Evolutionary conservation across 2,797 vertebrate species (phyloP), one percentile per base, ranked within the genome.

Genomic region (Epinephelus coioides): DNA sequence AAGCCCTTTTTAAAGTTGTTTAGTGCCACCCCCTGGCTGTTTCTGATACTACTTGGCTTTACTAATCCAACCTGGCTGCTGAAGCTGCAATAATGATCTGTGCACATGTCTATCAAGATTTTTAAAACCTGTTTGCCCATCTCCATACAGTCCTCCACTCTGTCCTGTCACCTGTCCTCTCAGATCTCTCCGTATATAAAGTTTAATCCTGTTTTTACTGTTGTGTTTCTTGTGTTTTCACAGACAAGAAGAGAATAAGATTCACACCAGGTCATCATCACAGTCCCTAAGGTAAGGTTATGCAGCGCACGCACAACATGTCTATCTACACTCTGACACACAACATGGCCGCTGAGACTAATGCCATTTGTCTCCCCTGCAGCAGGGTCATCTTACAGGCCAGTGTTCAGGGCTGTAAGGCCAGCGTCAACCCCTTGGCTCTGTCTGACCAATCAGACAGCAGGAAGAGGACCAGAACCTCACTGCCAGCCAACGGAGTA

Each of bases 391-490:
- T 97, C 93, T 94, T 97, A 85, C 97, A 98, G 89, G 92, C 97
- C 92, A 96, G 95, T 87, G 94, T 95, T 94, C 97, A 97, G 93
- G 96, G 95, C 93, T 96, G 92, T 92, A 97, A 96, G 94, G 91
- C 94, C 85, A 65, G 80, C 8, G 87, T 95, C 90, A 95, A 96
- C 94, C 92, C 93, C 4, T 54, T 95, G 94, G 92, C 93, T 92
- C 92, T 96, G 93, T 96, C 96, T 88, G 96, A 94, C 89, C 95
- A 90, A 94, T 90, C 95, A 76, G 96, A 96, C 86, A 95, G 95
- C 95, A 94, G 96, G 93, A 98, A 98, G 96, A 96, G 97, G 94
- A 97, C 96, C 92, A 97, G 98, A 92, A 97, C 97, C 94, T 97
- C 97, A 67, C 93, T 97, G 91, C 96, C 97, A 81, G 94, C 96